phyloP scores from a whole-genome alignment of 1,140 invertebrate species.

The Drosophila tristis region DNA sequence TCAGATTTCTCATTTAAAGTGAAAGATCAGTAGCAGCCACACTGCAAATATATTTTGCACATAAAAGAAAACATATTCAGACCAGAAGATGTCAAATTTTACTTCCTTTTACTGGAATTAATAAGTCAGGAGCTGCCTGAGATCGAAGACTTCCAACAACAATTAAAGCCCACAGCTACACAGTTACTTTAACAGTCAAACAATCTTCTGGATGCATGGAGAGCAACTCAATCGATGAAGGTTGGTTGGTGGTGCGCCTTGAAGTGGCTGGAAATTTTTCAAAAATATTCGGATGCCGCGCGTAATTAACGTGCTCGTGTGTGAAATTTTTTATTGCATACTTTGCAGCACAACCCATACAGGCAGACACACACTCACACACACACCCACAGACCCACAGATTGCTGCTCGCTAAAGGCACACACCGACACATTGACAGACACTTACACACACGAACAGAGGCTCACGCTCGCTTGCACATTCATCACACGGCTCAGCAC shows the following conservation, averaged over 20 bases:
- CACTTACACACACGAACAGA: slow-evolving; percentile 67
- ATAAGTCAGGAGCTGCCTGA: no score
- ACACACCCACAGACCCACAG: slow-evolving; percentile 23
- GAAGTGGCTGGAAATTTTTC: slow-evolving; percentile 22
- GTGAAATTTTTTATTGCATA: slow-evolving; percentile 81
- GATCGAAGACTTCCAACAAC: background rate
- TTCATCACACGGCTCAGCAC: slow-evolving; percentile 79
- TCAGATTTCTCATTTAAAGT: no score
- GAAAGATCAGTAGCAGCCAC: no score
- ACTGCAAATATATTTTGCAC: no score
- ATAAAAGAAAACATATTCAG: no score
- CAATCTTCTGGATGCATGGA: background rate
- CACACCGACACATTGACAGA: slow-evolving; percentile 26
- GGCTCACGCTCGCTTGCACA: slow-evolving; percentile 78
- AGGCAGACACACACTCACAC: background rate
- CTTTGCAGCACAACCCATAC: slow-evolving; percentile 55
- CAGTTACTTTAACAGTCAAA: background rate
- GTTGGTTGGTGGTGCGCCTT: no score
- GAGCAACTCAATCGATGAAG: slow-evolving; percentile 8
- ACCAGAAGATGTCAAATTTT: background rate
- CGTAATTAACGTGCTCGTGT: slow-evolving; percentile 76
- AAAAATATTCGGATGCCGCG: slow-evolving; percentile 40
- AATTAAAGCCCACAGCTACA: slow-evolving; percentile 5
- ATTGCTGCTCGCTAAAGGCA: slow-evolving; percentile 62
- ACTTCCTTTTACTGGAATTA: background rate